Base-by-base conservation (phyloP, 2,797 vertebrate genomes). In the Sebastes aleutianus region DNA sequence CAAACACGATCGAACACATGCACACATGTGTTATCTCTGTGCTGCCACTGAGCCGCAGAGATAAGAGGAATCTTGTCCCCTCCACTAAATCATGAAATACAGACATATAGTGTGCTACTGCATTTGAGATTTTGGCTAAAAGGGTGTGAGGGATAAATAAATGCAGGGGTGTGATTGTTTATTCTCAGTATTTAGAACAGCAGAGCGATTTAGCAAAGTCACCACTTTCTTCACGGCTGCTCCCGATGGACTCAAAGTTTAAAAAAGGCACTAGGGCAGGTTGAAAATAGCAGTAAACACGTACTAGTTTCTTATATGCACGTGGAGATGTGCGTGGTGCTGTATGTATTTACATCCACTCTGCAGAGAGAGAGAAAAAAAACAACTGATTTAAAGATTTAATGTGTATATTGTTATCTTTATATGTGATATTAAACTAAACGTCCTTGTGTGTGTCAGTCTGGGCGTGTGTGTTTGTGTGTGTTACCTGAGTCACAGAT, bases 401-500 rank as follows among this genome's bases (percentile, higher is more conserved):
- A 36, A 18, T 11, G 24, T 22, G 29, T 69, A 1, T 67, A 24
- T 36, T 26, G 10, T 76, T 71, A 69, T 80, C 76, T 84, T 72
- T 31, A 54, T 31, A 47, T 71, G 75, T 53, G 39, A 47, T 65
- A 77, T 27, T 57, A 18, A 50, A 53, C 74, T 79, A 50, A 63
- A 34, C 0, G 8, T 57, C 47, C 57, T 56, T 43, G 39, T 43
- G 39, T 43, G 14, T 43, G 14, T 43, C 39, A 16, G 39, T 43
- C 14, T 43, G 39, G 69, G 56, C n/a, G 34, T 72, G 39, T 16
- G 6, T 43, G 26, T 26, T 5, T 36, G 3, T 70, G 50, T 70
- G 61, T 62, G 57, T 81, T 43, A 85, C 76, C 86, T 73, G 74
- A 84, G 79, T 80, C 62, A 78, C 81, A 83, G 84, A 89, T 90